Conservation (phyloP, 2,888 invertebrate genomes). For the Crematogaster levior region DNA sequence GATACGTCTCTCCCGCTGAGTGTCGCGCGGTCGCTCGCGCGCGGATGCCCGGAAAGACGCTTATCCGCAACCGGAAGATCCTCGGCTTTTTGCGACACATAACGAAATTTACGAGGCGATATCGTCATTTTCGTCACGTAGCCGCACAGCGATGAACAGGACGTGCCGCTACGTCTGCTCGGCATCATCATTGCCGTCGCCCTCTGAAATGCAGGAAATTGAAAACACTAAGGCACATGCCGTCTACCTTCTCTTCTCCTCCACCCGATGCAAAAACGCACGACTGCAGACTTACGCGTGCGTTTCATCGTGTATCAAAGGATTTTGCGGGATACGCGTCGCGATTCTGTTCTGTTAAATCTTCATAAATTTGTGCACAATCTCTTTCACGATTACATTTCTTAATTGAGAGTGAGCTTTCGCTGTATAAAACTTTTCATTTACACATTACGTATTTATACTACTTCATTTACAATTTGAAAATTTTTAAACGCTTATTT, state of each 20-base stretch:
- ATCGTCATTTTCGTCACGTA: slow-evolving; percentile 47
- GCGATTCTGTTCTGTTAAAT: slow-evolving; percentile 4
- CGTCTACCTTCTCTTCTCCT: not conserved
- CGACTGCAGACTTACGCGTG: slow-evolving; percentile 29
- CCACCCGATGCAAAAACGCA: not conserved
- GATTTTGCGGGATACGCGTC: not conserved
- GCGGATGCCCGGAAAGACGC: not conserved
- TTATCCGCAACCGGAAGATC: slow-evolving; percentile 21
- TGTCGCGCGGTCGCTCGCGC: slow-evolving; percentile 26
- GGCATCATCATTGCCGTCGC: slow-evolving; percentile 4
- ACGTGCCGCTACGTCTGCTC: slow-evolving; percentile 34
- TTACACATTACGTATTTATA: slow-evolving; percentile 1
- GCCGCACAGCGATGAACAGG: slow-evolving; percentile 38
- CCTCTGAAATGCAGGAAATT: slow-evolving; percentile 37
- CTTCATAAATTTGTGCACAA: not conserved
- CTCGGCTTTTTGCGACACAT: slow-evolving; percentile 42
- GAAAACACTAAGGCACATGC: slow-evolving; percentile 38
- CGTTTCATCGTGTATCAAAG: not conserved
- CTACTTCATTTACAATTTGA: not conserved
- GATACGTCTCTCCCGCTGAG: slow-evolving; percentile 48
- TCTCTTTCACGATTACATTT: not conserved
- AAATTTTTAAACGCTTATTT: slow-evolving; percentile 4
- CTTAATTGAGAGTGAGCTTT: slow-evolving; percentile 17
- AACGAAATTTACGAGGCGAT: slow-evolving; percentile 47
- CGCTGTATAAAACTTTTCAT: not conserved